Base-by-base conservation (phyloP, 2,797 vertebrate genomes). In the Pangasius larnaudii region DNA sequence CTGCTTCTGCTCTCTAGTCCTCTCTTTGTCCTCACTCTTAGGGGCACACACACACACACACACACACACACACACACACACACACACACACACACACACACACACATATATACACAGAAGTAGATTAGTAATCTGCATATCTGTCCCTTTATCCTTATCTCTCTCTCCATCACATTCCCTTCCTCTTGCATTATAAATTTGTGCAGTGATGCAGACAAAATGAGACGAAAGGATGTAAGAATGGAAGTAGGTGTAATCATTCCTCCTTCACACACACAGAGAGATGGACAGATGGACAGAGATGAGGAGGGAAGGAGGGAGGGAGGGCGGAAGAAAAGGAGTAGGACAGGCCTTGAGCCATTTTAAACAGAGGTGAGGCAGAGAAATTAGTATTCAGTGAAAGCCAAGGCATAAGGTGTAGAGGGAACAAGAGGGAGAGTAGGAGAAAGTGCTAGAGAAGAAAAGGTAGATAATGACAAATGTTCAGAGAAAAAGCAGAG, bases 321-420 rank as follows among this genome's bases (percentile, higher is more conserved):
- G 92, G 46, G 46, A 9, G 91, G 92, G 91, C 0, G 91, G 92
- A 91, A 88, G 88, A 89, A 89, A 91, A 88, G 90, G 85, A 86
- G 87, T 65, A 91, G 89, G 83, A 91, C 91, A 92, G 89, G 90
- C 92, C 93, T 89, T 94, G 93, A 95, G 94, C 94, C 93, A 93
- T 92, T 91, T 91, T 89, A 89, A 92, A 81, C 86, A 93, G 92
- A 95, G 92, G 93, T 93, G 92, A 93, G 88, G 88, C 90, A 84
- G 91, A 80, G 84, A 93, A 93, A 94, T 93, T 92, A 92, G 90
- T 93, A 93, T 93, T 91, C 86, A 89, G 91, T 88, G 90, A 91
- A 84, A 86, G 92, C 91, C 33, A 63, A 81, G 89, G 85, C 85
- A 56, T 79, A 79, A 69, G 11, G 49, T 39, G 53, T 30, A 22